These are phyloP conservation scores for Ictidomys tridecemlineatus DNA, from an alignment of 2,113 vertebrate species.

Conservation along the genomic window DNA sequence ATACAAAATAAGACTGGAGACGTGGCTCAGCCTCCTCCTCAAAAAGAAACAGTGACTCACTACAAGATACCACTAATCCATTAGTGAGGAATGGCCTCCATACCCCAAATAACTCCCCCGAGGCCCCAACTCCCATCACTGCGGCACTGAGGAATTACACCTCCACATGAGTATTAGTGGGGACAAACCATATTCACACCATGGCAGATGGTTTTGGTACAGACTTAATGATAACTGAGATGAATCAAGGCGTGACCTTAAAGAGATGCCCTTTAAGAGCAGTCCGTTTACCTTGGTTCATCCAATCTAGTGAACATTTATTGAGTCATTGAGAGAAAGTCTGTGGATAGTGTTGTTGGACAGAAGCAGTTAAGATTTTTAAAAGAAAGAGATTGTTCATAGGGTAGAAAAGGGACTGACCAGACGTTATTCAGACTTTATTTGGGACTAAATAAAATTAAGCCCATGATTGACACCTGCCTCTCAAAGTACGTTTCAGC, in stretches of 20 bases:
- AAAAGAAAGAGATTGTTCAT: not conserved
- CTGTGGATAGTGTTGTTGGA: not conserved
- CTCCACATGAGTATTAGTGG: not conserved
- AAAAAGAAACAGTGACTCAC: too few relatives aligned
- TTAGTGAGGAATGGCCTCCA: not conserved
- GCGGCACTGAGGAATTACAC: not conserved
- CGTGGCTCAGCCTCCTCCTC: too few relatives aligned
- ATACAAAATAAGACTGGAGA: too few relatives aligned
- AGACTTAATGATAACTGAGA: not conserved
- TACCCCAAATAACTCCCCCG: not conserved
- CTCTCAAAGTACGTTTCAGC: not conserved
- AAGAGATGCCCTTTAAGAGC: constrained; percentile 49
- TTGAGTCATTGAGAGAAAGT: constrained; percentile 33
- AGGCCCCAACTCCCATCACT: not conserved
- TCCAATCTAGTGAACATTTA: constrained; percentile 35
- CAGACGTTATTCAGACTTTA: not conserved
- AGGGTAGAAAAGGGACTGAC: constrained; percentile 4
- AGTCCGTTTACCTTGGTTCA: not conserved
- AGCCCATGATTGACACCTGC: not conserved
- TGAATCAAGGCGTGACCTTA: not conserved
- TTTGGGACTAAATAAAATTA: constrained; percentile 57
- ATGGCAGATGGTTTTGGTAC: not conserved
- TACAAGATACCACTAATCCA: not conserved
- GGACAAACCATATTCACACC: not conserved
- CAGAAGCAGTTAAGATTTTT: constrained; percentile 22